Evolutionary conservation across 2,797 vertebrate species (phyloP), one percentile per base, ranked within the genome.

Genomic region (Clamator glandarius): DNA sequence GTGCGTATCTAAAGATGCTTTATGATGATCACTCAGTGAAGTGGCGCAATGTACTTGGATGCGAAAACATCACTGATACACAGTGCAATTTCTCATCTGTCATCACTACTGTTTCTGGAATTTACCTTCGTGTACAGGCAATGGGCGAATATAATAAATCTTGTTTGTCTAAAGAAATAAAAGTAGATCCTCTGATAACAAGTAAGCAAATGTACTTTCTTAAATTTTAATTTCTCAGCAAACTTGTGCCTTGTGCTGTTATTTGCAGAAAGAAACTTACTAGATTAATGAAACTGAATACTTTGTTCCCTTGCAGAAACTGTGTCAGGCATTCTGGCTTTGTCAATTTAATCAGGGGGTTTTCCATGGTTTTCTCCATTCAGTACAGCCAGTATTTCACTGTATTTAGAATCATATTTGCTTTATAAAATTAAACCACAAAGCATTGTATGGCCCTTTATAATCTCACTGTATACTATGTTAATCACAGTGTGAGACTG

Each of bases 91-190:
- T 98, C 36, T 84, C 97, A 36, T 83, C 77, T 68, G 4, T 58
- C 29, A 7, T 74, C 64, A 23, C 9, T 44, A 0, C 1, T 36
- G 4, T 1, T 70, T 42, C 3, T 1, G 95, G 80, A 5, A 57
- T 51, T 41, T 95, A 88, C 4, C 29, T 98, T 2, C 92, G 96
- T 0, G 96, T 98, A 41, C 95, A 79, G 55, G 96, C 97, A 28
- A 46, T 92, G n/a, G 8, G 13, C 23, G 95, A 70, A 14, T 66
- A 87, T 64, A 86, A 46, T 75, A 90, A 39, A 21, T 96, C 97
- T 12, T 93, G 95, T 23, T 86, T 97, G 54, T 98, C 97, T 69
- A 15, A 84, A 24, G 97, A 97, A 50, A 42, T 93, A 55, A 14
- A 10, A 59, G 39, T 98, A n/a, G 36, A 96, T 29, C 84, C 91